These are phyloP conservation scores for Myiotriccus ornatus DNA, from an alignment of 2,797 vertebrate genomes.

Conservation along the genomic window DNA sequence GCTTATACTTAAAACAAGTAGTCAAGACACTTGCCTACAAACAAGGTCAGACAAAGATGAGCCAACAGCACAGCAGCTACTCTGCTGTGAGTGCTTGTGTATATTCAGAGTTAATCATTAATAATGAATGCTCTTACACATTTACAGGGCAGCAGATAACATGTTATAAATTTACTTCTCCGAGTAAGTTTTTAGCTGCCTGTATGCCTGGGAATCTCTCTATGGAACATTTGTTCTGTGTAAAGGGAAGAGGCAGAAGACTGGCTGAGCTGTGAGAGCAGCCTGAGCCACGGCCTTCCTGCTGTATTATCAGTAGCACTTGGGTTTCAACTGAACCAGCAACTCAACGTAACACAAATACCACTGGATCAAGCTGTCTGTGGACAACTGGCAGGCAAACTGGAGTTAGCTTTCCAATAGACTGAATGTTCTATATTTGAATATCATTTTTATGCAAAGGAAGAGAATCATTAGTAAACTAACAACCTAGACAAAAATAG, in stretches of 20 bases:
- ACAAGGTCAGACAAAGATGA: neutral
- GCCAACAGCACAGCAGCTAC: neutral
- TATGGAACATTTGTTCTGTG: fast-evolving
- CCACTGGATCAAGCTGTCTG: neutral
- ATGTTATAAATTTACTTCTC: neutral
- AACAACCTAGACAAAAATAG: neutral
- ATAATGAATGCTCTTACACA: neutral
- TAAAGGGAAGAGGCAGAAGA: neutral
- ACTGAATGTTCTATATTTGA: neutral
- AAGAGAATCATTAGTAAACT: neutral
- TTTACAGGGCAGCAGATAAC: neutral
- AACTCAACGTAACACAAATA: neutral
- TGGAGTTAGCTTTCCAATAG: neutral
- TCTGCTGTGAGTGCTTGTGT: neutral
- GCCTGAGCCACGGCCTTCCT: neutral
- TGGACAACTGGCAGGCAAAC: neutral
- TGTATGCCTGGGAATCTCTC: neutral
- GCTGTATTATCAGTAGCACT: neutral
- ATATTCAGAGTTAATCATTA: neutral
- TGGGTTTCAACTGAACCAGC: neutral
- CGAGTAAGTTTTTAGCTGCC: neutral
- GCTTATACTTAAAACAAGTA: neutral
- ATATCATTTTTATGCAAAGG: neutral
- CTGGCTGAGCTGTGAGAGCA: neutral
- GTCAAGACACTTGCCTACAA: neutral